A percentile compares a stretch with the other conserved stretches of the same genome.
Conservation (phyloP, 2,797 vertebrate species). For the Bovichtus diacanthus region DNA sequence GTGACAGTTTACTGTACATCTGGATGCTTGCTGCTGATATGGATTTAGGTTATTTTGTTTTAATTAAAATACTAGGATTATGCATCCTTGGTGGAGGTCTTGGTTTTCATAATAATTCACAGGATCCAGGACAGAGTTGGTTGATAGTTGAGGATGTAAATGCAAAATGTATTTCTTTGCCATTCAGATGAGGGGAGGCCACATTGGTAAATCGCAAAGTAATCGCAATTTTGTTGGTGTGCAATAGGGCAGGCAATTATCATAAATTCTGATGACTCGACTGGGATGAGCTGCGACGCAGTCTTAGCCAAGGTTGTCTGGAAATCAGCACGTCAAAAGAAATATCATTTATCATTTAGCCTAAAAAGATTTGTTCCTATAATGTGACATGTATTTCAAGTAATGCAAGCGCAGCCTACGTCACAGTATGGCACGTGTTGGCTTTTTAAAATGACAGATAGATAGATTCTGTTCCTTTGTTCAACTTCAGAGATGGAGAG, state of each 20-base stretch:
- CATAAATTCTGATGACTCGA: background rate
- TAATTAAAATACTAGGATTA: background rate
- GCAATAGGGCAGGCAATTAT: background rate
- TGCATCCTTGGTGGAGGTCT: background rate
- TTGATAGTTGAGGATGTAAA: constrained; percentile 13
- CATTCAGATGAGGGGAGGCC: background rate
- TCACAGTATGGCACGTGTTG: constrained; percentile 10
- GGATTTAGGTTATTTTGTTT: background rate
- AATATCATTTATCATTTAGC: background rate
- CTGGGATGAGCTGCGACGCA: background rate
- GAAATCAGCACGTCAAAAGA: constrained; percentile 6
- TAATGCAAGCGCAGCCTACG: background rate
- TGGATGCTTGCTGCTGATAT: background rate
- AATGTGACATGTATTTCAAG: constrained; percentile 5
- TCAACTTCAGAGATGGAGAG: constrained; percentile 35
- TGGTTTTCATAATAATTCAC: background rate
- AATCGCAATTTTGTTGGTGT: background rate
- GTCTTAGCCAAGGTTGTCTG: constrained; percentile 21
- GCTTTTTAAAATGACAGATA: constrained; percentile 19
- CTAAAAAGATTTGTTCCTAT: background rate
- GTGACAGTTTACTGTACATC: background rate
- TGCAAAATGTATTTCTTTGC: background rate
- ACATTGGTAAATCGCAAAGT: background rate
- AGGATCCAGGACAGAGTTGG: background rate
- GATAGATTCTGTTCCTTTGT: constrained; percentile 29